A percentile compares a stretch with the other conserved stretches of the same genome.
These are phyloP conservation scores for Poeciliopsis turneri DNA, from an alignment of 2,797 vertebrate species.

Conservation along the genomic window DNA sequence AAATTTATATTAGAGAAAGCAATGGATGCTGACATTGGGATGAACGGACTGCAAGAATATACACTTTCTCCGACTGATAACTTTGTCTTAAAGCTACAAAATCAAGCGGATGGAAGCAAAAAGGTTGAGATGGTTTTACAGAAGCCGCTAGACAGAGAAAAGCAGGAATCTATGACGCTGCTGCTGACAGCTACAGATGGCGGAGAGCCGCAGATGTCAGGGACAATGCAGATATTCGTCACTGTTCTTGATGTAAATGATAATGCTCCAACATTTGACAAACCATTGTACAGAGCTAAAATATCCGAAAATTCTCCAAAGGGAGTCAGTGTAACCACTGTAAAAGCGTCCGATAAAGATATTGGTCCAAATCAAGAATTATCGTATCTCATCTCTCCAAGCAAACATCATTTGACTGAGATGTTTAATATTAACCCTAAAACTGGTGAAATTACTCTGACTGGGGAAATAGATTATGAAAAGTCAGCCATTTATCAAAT, in stretches of 20 bases:
- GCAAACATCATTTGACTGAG: not conserved
- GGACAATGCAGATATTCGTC: constrained; percentile 55
- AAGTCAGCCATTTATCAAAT: constrained; percentile 66
- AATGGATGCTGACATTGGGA: constrained; percentile 46
- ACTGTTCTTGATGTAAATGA: constrained; percentile 60
- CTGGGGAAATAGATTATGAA: constrained; percentile 65
- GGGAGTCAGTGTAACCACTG: constrained; percentile 36
- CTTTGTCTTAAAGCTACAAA: constrained; percentile 69
- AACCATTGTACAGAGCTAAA: constrained; percentile 48
- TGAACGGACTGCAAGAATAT: constrained; percentile 53
- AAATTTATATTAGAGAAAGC: constrained; percentile 57
- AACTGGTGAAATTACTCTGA: constrained; percentile 43
- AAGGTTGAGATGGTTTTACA: constrained; percentile 66
- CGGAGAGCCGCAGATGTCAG: constrained; percentile 60
- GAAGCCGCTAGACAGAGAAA: constrained; percentile 60
- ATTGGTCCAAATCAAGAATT: constrained; percentile 52
- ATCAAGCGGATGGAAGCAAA: constrained; percentile 70
- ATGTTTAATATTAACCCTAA: constrained; percentile 47
- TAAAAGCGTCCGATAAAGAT: constrained; percentile 66
- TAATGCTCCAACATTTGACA: constrained; percentile 75
- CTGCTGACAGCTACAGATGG: constrained; percentile 55
- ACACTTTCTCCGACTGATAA: constrained; percentile 41
- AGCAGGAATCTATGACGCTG: constrained; percentile 46
- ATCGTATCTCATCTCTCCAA: constrained; percentile 50
- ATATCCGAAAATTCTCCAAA: constrained; percentile 54